These are phyloP conservation scores for Aphyosemion australe DNA, from an alignment of 2,113 vertebrate species.

Conservation along the genomic window DNA sequence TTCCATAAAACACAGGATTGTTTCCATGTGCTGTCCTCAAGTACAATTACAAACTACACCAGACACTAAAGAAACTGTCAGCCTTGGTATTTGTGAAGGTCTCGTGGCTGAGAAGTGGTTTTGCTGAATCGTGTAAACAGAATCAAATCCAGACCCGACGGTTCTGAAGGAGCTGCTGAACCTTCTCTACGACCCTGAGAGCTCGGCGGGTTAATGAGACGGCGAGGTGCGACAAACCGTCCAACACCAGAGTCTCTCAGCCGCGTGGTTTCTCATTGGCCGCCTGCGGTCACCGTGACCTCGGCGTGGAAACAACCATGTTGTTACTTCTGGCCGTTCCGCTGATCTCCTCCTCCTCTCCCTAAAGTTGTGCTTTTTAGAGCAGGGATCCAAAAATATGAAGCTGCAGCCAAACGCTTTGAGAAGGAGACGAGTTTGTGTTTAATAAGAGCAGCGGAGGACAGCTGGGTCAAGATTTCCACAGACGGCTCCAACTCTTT, in stretches of 20 bases:
- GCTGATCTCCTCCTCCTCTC: constrained; percentile 14
- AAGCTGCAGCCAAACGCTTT: constrained; percentile 20
- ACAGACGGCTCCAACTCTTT: constrained; percentile 45
- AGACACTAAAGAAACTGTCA: not conserved
- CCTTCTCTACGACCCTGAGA: not conserved
- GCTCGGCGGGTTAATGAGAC: not conserved
- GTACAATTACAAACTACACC: not conserved
- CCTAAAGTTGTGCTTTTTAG: constrained; percentile 20
- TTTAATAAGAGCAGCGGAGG: constrained; percentile 31
- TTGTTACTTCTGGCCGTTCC: constrained; percentile 29
- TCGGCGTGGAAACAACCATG: constrained; percentile 27
- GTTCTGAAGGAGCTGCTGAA: not conserved
- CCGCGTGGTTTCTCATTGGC: constrained; percentile 26
- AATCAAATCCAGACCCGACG: not conserved
- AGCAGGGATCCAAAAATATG: constrained; percentile 24
- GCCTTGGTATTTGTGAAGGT: not conserved
- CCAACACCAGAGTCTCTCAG: not conserved
- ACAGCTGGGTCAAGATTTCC: constrained; percentile 64
- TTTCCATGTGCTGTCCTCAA: not conserved
- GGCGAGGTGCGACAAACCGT: not conserved
- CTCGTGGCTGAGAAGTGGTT: not conserved
- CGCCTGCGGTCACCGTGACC: constrained; percentile 16
- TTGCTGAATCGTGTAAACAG: not conserved
- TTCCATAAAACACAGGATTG: not conserved
- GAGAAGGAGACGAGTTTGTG: constrained; percentile 46